Evolutionary conservation across 30 jellyfish, hydroid and myxozoan species (phyloP).

Genomic region (Catostylus mosaicus): DNA sequence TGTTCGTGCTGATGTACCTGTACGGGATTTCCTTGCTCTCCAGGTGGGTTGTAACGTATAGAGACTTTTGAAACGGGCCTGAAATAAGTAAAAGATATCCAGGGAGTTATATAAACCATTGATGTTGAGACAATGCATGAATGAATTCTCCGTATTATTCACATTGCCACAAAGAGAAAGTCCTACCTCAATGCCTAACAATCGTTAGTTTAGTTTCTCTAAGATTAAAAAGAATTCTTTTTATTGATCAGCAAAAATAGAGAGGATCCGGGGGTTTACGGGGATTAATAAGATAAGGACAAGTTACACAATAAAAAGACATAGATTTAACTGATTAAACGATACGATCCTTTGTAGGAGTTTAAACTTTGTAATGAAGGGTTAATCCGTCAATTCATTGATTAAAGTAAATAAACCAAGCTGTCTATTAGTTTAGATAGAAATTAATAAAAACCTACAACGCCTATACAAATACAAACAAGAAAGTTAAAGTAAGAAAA

Average conservation of each 20-base stretch:
- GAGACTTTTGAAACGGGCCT: constrained; percentile 67
- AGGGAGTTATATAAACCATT: neutral
- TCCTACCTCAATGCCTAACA: constrained; percentile 2
- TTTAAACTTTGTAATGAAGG: neutral
- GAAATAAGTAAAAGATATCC: constrained; percentile 42
- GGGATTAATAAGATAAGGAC: neutral
- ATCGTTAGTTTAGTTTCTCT: neutral
- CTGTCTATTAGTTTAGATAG: too few species aligned
- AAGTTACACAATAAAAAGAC: neutral
- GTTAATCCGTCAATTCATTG: neutral
- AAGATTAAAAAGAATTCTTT: neutral
- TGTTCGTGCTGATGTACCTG: constrained; percentile 9
- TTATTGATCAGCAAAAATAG: neutral
- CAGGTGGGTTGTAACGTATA: constrained; percentile 31
- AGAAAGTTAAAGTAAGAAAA: too few species aligned
- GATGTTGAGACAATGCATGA: constrained; percentile 1
- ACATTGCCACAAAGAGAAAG: constrained; percentile 2
- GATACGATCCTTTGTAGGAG: neutral
- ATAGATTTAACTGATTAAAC: neutral
- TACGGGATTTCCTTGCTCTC: neutral
- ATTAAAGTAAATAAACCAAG: too few species aligned
- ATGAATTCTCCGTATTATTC: neutral
- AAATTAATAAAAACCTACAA: too few species aligned
- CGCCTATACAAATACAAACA: too few species aligned
- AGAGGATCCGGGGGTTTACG: constrained; percentile 1